These are phyloP conservation scores for Eupelmus urozonus DNA, from an alignment of 2,888 invertebrate species.

Conservation along the genomic window DNA sequence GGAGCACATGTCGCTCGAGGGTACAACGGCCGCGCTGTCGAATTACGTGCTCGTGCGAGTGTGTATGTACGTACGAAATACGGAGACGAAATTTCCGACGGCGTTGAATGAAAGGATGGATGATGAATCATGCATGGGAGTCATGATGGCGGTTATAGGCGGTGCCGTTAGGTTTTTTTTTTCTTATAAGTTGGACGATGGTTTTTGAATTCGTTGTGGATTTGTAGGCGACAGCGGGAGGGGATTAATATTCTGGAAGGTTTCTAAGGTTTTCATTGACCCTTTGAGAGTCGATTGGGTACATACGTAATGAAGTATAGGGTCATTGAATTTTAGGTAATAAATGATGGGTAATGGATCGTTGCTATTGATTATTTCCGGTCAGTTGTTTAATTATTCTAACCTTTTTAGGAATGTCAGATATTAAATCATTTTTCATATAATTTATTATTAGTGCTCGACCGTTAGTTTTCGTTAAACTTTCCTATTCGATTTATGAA, in stretches of 20 bases:
- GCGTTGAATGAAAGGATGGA: constrained; percentile 23
- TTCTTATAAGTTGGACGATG: neutral
- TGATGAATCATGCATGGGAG: constrained; percentile 38
- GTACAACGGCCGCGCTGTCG: constrained; percentile 2
- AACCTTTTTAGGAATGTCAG: too few species aligned
- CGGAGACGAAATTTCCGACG: constrained; percentile 4
- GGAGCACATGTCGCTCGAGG: constrained; percentile 36
- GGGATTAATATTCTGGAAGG: neutral
- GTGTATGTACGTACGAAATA: neutral
- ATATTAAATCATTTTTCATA: too few species aligned
- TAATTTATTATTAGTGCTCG: too few species aligned
- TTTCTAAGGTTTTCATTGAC: neutral
- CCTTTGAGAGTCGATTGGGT: neutral
- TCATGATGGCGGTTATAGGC: constrained; percentile 1
- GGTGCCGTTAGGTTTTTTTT: constrained; percentile 39
- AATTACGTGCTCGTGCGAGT: neutral
- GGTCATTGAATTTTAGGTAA: too few species aligned
- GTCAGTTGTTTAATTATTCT: too few species aligned
- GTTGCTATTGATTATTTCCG: too few species aligned
- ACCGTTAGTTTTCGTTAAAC: too few species aligned
- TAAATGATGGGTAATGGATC: too few species aligned
- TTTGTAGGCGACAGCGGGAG: neutral
- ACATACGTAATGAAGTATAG: neutral
- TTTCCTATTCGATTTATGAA: too few species aligned
- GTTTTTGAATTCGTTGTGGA: constrained; percentile 11